Percentiles rank a stretch among this genome's conserved stretches.
phyloP scores from a whole-genome alignment of 2,797 vertebrate genomes.

The Pseudochirops corinnae region DNA sequence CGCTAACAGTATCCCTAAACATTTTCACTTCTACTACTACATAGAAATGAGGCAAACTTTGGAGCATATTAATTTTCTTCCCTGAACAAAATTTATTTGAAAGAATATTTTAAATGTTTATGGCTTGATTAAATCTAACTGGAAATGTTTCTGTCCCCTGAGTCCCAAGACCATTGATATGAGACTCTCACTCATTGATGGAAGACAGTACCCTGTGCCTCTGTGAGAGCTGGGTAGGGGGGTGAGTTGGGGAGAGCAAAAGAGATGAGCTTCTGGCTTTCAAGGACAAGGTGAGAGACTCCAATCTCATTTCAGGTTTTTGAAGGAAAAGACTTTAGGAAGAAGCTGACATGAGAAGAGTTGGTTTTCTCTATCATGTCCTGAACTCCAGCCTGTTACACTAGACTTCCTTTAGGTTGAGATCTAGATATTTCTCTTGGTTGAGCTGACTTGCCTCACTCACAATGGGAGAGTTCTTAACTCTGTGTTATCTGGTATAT shows the following conservation, averaged over 20 bases:
- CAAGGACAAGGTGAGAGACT: too few relatives aligned
- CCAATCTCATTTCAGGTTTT: too few relatives aligned
- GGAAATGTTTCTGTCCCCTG: conserved; percentile 40
- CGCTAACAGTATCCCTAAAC: conserved; percentile 37
- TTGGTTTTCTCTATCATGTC: too few relatives aligned
- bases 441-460: too few relatives aligned
- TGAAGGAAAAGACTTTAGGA: too few relatives aligned
- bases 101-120: conserved; percentile 58
- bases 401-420: too few relatives aligned
- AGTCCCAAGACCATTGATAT: not conserved
- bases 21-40: conserved; percentile 39
- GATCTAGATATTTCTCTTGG: too few relatives aligned
- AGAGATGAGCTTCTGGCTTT: not conserved
- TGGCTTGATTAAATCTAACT: conserved; percentile 48
- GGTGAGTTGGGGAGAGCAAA: accelerated
- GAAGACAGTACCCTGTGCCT: not conserved
- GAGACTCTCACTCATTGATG: not conserved
- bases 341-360: too few relatives aligned
- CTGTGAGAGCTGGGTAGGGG: not conserved
- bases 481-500: too few relatives aligned
- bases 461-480: too few relatives aligned
- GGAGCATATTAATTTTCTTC: not conserved
- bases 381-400: too few relatives aligned
- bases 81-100: conserved; percentile 21
- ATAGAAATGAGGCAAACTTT: conserved; percentile 5